A percentile compares a stretch with the other conserved stretches of the same genome.
Evolutionary conservation across 2,888 invertebrate species (phyloP).

Genomic region (Ariolimax columbianus): DNA sequence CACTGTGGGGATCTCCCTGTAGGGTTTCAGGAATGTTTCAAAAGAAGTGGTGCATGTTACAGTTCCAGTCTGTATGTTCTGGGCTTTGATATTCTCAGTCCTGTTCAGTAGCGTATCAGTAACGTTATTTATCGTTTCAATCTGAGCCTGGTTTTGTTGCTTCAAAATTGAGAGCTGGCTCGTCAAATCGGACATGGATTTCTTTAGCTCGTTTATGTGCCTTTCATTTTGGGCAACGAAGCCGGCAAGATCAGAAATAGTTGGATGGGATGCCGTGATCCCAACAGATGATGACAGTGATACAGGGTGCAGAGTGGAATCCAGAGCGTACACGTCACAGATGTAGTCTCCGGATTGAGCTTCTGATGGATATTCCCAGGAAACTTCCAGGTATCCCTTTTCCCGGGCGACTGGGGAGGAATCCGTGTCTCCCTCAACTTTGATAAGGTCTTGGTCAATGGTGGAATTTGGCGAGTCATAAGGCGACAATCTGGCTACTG

Average conservation of each 20-base stretch:
- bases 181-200: not conserved
- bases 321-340: conserved; percentile 7
- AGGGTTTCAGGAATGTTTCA: not conserved
- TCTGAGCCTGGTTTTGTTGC: not conserved
- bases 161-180: not conserved
- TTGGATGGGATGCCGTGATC: not conserved
- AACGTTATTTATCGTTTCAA: not conserved
- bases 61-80: conserved; percentile 3
- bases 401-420: not conserved
- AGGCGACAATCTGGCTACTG: not conserved
- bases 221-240: conserved; percentile 11
- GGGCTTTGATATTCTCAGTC: not conserved
- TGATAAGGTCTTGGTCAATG: not conserved
- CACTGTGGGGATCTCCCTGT: not conserved
- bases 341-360: not conserved
- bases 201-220: not conserved
- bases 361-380: conserved; percentile 6
- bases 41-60: not conserved
- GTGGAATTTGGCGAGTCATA: not conserved
- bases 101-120: not conserved
- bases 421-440: not conserved
- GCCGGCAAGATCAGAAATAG: not conserved
- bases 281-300: not conserved
- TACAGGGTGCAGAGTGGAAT: not conserved
- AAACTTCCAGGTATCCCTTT: not conserved